phyloP scores from a whole-genome alignment of 2,888 invertebrate species.

The Agrotis clavis region DNA sequence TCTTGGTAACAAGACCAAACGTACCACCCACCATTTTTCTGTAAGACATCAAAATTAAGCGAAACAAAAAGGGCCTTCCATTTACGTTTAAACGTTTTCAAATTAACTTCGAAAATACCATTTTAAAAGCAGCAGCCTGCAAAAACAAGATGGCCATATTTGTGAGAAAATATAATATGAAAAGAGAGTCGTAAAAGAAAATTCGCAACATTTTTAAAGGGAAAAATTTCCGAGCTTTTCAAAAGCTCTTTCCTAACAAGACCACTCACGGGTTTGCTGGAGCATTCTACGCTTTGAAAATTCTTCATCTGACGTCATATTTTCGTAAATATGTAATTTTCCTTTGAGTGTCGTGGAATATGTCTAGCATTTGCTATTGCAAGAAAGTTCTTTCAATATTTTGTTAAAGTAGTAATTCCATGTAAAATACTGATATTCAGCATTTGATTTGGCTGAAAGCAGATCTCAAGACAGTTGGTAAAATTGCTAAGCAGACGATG shows the following conservation, averaged over 20 bases:
- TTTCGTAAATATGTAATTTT: conserved; percentile 17
- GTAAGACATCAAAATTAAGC: not conserved
- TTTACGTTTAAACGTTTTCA: not conserved
- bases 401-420: no score
- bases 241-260: conserved; percentile 40
- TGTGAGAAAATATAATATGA: conserved; percentile 26
- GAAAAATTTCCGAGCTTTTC: conserved; percentile 38
- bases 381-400: not conserved
- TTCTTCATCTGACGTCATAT: conserved; percentile 30
- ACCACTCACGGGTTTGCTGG: conserved; percentile 36
- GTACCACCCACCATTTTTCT: not conserved
- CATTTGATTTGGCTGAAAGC: no score
- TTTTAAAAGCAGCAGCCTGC: not conserved
- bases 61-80: not conserved
- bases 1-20: not conserved
- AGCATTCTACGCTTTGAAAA: conserved; percentile 31
- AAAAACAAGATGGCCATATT: not conserved
- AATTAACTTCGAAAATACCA: not conserved
- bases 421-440: no score
- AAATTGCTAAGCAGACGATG: no score
- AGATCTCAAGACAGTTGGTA: no score
- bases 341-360: not conserved
- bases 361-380: not conserved
- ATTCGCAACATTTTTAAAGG: conserved; percentile 37
- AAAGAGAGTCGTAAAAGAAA: conserved; percentile 28